Evolutionary conservation across 92 coral and sea anemone genomes (phyloP), one percentile per base, ranked within the genome.

Genomic region (Epizoanthus fatuus): DNA sequence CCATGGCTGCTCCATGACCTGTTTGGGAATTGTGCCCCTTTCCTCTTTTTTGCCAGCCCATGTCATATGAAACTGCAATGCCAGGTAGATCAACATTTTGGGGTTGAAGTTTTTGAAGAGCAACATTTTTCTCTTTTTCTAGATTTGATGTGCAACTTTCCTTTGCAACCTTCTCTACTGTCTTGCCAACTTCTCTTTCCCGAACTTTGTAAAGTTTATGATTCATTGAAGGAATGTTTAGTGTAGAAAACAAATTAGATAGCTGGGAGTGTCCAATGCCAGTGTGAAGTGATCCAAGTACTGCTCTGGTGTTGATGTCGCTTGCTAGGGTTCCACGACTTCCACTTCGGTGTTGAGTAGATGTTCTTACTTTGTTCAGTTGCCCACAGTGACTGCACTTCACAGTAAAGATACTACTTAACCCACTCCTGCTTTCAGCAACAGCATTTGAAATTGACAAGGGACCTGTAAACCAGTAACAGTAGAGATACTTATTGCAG

Each of bases 21-120:
- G 92, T 93, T 10, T 63, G 32, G 1, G 90, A 93, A 65, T 90
- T 87, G 25, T 82, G 89, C 4, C 92, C 94, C 77, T 81, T 90
- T 5, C 83, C 93, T 65, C 88, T 77, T 44, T 87, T 93, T 66
- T 93, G 94, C 94, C 96, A 93, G 14, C 88, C 96, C 96, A 90
- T 87, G 81, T 86, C 95, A 72, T 77, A 93, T 6, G 93, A 90
- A 20, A 88, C 80, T 37, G 78, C n/a, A 38, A 86, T 38, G 14
- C 47, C 63, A 11, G 78, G 15, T 44, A 73, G 44, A 69, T 84
- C 85, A 81, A 81, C 62, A 56, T 89, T 90, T 72, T 87, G 89
- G 39, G 55, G 74, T 42, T 81, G 66, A 64, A n/a, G 85, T 2
- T 73, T 84, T 73, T 73, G 32, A 9, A 74, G 64, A 22, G 91